Base-by-base conservation (phyloP, 2,113 vertebrate species). In the Poecile atricapillus region DNA sequence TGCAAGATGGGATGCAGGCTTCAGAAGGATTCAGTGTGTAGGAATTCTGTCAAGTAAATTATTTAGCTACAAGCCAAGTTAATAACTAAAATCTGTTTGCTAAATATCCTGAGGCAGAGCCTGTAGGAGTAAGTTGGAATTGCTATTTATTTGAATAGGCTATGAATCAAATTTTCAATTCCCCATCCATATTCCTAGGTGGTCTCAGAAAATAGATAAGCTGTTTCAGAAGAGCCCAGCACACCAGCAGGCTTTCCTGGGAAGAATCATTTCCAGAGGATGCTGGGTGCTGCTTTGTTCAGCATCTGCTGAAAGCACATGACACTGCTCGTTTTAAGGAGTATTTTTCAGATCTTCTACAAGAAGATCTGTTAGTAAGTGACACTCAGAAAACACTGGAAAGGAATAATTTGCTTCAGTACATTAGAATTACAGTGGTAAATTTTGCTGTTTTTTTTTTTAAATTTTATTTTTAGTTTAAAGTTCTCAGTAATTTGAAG, bases 131-230 rank as follows among this genome's bases (percentile, higher is more conserved):
- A 53, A 85, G n/a, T 21, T 73, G 65, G 70, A 93, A 69, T 79
- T 85, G 23, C 65, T 90, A 16, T 83, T 93, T 94, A 87, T 91
- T 94, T 95, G 55, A 85, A 55, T 85, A 62, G 62, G 55, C 74
- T 59, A 15, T 63, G 62, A 82, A 73, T 95, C 53, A 93, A 79
- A 64, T 73, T 89, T 89, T 73, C 55, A 70, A 4, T 83, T 93
- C 76, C 74, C 3, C 0, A 16, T 75, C 50, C 9, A 8, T 76
- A 79, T 79, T 94, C 41, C 33, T 64, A 62, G 71, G 70, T 90
- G 94, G 67, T 74, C 84, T 93, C 67, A 52, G 44, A 30, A 69
- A 63, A 88, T 2, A 83, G 77, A 79, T 43, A 79, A 89, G n/a
- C 58, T 80, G 6, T 85, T 95, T 64, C 53, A 73, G 82, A 79